Base-by-base conservation (phyloP, 2,888 invertebrate genomes). In the Teleogryllus oceanicus region DNA sequence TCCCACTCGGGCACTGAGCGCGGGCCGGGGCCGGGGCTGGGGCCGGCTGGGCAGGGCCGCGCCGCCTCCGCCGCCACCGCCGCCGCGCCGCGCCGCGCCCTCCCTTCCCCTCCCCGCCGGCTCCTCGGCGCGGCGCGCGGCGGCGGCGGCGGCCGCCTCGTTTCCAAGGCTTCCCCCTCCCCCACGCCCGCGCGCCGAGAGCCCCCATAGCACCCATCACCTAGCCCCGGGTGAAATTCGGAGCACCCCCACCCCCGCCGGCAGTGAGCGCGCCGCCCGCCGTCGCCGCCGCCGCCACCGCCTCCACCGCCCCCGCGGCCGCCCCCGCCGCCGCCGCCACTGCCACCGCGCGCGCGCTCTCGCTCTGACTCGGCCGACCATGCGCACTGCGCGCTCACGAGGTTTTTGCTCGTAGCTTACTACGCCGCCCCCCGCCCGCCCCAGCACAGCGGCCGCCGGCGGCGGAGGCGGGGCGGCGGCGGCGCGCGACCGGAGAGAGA, bases 241-340 rank as follows among this genome's bases (percentile, higher is more conserved):
- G 75, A 75, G 88, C 89, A 88, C 88, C 88, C 88, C 89, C 89
- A 88, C 89, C 89, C 89, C 89, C 88, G 87, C 86, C 81, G 86
- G 87, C 87, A 87, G 87, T 80, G 78, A 88, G 88, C 87, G 87
- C 87, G 87, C 87, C 83, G 82, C 81, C 78, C 82, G 83, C 83
- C 83, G 78, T 78, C 81, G 80, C 81, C 78, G 80, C 82, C 80
- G 82, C 79, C 80, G 80, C 88, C 87, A 83, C 87, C 87, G 86
- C n/a, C 62, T 13, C 62, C 62, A n/a, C n/a, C 62, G 62, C 62
- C 62, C 5, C n/a, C 62, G 62, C n/a, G 13, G 2, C n/a, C 13
- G 62, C n/a, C 62, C 16, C n/a, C 62, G 62, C 62, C 62, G 62
- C 62, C 62, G 12, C 18, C 62, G 62, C 62, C 62, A n/a, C 62